phyloP scores from a whole-genome alignment of 2,113 vertebrate species.

The Lepisosteus osseus region DNA sequence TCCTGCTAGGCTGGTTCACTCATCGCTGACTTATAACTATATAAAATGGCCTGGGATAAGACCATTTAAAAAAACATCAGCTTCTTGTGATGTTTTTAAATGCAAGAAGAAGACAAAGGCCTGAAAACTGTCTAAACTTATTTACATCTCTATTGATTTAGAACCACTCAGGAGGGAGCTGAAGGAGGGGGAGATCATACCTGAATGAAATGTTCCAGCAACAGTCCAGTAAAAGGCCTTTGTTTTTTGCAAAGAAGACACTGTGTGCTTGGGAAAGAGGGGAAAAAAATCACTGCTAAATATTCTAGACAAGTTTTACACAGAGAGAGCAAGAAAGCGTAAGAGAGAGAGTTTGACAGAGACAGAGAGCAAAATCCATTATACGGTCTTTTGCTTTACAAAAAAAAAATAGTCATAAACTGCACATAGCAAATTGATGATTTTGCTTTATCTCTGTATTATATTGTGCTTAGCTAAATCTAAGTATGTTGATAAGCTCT shows the following conservation, averaged over 20 bases:
- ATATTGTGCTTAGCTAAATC: conserved; percentile 21
- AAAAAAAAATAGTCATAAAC: conserved; percentile 11
- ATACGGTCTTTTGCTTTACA: neutral
- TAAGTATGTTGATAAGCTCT: conserved; percentile 16
- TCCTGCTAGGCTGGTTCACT: neutral
- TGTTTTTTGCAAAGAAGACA: conserved; percentile 37
- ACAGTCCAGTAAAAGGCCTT: conserved; percentile 42
- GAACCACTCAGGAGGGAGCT: conserved; percentile 33
- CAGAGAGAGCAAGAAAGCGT: neutral
- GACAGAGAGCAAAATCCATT: conserved; percentile 7
- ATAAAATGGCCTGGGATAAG: neutral
- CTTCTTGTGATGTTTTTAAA: conserved; percentile 41
- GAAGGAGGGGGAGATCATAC: conserved; percentile 23
- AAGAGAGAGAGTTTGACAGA: conserved; percentile 13
- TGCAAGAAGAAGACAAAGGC: conserved; percentile 50
- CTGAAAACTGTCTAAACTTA: conserved; percentile 55
- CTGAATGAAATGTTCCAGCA: conserved; percentile 40
- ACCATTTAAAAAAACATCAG: conserved; percentile 26
- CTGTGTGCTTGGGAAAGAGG: conserved; percentile 25
- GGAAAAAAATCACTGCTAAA: conserved; percentile 30
- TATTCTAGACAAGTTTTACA: conserved; percentile 37
- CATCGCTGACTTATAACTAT: neutral
- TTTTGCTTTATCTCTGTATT: conserved; percentile 21
- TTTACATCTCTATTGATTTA: conserved; percentile 59
- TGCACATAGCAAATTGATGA: conserved; percentile 21